Percentiles rank a stretch among this genome's conserved stretches.
phyloP scores from a whole-genome alignment of 2,797 vertebrate species.

The Danio jaintianensis region DNA sequence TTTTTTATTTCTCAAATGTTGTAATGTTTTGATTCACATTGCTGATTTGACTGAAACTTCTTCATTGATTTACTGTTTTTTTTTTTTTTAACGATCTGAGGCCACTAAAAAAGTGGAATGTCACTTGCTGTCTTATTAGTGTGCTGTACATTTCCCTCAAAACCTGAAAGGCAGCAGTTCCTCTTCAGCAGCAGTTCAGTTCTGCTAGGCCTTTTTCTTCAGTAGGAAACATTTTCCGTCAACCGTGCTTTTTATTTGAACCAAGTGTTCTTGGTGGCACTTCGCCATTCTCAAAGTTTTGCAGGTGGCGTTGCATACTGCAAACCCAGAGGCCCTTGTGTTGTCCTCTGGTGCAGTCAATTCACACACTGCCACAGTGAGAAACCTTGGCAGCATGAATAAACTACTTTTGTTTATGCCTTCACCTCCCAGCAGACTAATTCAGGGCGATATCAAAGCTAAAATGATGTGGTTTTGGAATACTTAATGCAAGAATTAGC shows the following conservation, averaged over 20 bases:
- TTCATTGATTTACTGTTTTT: not conserved
- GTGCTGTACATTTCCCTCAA: not conserved
- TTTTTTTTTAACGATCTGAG: not conserved
- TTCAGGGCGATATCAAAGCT: not conserved
- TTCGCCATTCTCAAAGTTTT: conserved; percentile 24
- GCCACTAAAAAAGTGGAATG: not conserved
- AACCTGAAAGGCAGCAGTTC: not conserved
- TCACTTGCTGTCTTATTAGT: not conserved
- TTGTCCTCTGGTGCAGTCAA: conserved; percentile 26
- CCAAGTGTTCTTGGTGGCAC: conserved; percentile 11
- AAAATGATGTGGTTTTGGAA: not conserved
- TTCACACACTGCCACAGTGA: conserved; percentile 35
- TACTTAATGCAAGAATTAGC: not conserved
- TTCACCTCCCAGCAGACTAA: conserved; percentile 12
- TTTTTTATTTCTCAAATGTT: not conserved
- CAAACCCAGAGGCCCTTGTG: conserved; percentile 32
- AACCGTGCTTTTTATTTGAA: conserved; percentile 15
- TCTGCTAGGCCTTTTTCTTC: not conserved
- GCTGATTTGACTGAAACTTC: not conserved
- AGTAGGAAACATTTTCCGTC: not conserved
- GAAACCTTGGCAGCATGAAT: conserved; percentile 28
- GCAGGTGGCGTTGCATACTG: conserved; percentile 19
- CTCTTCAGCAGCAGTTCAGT: not conserved
- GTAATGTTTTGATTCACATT: not conserved
- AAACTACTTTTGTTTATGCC: conserved; percentile 34